Conservation (phyloP, 2,888 invertebrate species). For the Harpagoxenus sublaevis region DNA sequence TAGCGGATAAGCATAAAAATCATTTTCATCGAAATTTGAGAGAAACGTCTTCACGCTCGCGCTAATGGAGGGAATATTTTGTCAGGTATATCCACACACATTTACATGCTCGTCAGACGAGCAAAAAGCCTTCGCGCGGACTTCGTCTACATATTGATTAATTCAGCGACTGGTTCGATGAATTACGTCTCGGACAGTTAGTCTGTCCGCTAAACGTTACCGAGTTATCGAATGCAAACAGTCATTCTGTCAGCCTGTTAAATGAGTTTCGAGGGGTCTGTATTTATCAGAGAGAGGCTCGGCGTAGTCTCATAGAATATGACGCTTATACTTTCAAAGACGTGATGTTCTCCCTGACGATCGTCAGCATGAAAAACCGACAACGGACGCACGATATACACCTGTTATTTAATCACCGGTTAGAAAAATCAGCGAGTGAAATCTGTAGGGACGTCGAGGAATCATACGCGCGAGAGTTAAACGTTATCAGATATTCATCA, state of each 20-base stretch:
- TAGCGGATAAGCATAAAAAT: not conserved
- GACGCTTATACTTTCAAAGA: slow-evolving; percentile 30
- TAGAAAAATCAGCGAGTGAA: slow-evolving; percentile 24
- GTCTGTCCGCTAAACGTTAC: slow-evolving; percentile 38
- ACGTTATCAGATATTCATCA: slow-evolving; percentile 34
- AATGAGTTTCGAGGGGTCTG: slow-evolving; percentile 41
- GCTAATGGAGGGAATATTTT: slow-evolving; percentile 29
- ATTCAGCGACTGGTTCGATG: slow-evolving; percentile 43
- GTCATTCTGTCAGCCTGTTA: slow-evolving; percentile 46
- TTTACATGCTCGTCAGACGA: slow-evolving; percentile 34
- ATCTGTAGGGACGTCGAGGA: not conserved
- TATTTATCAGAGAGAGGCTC: slow-evolving; percentile 40
- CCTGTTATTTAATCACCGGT: slow-evolving; percentile 34
- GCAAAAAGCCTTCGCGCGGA: slow-evolving; percentile 12
- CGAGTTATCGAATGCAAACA: slow-evolving; percentile 53
- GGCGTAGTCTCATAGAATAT: slow-evolving; percentile 31
- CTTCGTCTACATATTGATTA: slow-evolving; percentile 54
- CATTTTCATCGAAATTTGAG: slow-evolving; percentile 23
- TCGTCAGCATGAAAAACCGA: slow-evolving; percentile 30
- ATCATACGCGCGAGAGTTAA: slow-evolving; percentile 16
- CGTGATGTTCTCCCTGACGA: slow-evolving; percentile 6
- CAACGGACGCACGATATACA: slow-evolving; percentile 28
- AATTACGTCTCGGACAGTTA: slow-evolving; percentile 37
- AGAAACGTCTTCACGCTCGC: not conserved
- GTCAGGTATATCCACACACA: slow-evolving; percentile 32